A percentile compares a stretch with the other conserved stretches of the same genome.
phyloP scores from a whole-genome alignment of 2,888 invertebrate genomes.

The Drosophila ezoana region DNA sequence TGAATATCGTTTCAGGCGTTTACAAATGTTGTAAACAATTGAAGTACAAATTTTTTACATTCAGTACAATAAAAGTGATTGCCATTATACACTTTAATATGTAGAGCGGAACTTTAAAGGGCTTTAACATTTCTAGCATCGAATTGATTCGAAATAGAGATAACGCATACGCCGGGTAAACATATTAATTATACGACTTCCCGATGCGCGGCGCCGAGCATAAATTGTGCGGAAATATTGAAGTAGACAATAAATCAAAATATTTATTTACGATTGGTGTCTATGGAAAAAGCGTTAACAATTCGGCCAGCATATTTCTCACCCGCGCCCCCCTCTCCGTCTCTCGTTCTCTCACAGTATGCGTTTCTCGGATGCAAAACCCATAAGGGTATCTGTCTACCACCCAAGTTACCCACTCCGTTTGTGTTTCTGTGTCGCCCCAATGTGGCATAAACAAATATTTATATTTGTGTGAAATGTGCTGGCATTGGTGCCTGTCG shows the following conservation, averaged over 20 bases:
- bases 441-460: conserved; percentile 73
- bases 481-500: conserved; percentile 46
- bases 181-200: conserved; percentile 66
- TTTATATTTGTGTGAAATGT: conserved; percentile 69
- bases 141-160: conserved; percentile 4
- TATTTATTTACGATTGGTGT: conserved; percentile 66
- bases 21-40: too few species aligned
- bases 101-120: not conserved
- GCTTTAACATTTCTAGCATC: not conserved
- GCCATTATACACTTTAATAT: not conserved
- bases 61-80: too few species aligned
- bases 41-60: too few species aligned
- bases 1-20: too few species aligned
- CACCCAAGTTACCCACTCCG: conserved; percentile 13
- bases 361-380: conserved; percentile 46
- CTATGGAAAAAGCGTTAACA: conserved; percentile 55
- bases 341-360: conserved; percentile 4
- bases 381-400: conserved; percentile 50
- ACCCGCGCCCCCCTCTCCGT: not conserved
- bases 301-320: conserved; percentile 18
- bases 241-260: conserved; percentile 69
- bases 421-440: conserved; percentile 54
- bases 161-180: conserved; percentile 56
- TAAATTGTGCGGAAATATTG: conserved; percentile 56
- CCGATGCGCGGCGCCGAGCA: conserved; percentile 21